Base-by-base conservation (phyloP, 1,140 invertebrate genomes). In the Manduca sexta region DNA sequence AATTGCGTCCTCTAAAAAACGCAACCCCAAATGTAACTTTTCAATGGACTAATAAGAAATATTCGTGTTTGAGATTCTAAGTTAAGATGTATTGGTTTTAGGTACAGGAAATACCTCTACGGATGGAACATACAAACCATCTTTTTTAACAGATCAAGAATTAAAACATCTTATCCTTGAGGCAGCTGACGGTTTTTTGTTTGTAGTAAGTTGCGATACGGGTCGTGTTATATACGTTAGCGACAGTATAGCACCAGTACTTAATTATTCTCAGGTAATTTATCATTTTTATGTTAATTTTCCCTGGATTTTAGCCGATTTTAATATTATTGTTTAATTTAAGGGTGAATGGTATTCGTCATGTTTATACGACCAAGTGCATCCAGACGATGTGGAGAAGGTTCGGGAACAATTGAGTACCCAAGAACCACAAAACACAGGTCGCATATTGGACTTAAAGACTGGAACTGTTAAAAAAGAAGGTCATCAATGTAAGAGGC, bases 391-490 rank as follows among this genome's bases (percentile, higher is more conserved):
- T 84, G 92, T 97, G 1, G 97, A 99, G 67, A 99, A 99, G 88
- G 94, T 97, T n/a, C 88, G 96, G 16, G 98, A 99, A 82, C 98
- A 99, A 81, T 86, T 99, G 14, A 98, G 96, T 43, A 98, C 97
- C 0, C 95, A 97, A 67, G 97, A 99, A 78, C 95, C 96, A n/a
- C 95, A 97, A 69, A 97, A 97, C 75, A 95, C 94, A 1, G 97
- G 97, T 1, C 89, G 98, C 50, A 98, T 99, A 56, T 87, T 99
- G 37, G 98, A 99, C 84, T 87, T 99, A 7, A 99, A 99, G 88
- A 97, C 97, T 34, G 97, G 98, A 39, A 99, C 97, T 6, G 97
- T 99, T 0, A 99, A 99, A 74, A 99, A 99, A 84, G 98, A 99
- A 85, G 97, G 97, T 1, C 96, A 98, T 86, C 97, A 98, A 86